phyloP scores from a whole-genome alignment of 2,888 invertebrate genomes.

The Sphaeridia pumilis region DNA sequence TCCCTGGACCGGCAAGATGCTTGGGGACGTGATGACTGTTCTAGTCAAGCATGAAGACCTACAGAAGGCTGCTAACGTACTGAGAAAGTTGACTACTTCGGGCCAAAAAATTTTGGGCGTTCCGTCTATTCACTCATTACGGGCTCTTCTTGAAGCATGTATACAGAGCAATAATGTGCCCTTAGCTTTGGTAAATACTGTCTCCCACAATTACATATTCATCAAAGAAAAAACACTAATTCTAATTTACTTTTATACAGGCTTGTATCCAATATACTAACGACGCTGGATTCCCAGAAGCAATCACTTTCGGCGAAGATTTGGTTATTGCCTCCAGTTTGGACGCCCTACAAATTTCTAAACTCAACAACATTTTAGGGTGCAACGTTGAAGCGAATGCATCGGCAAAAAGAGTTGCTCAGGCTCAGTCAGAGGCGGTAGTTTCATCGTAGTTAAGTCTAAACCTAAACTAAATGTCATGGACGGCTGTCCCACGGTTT shows the following conservation, averaged over 20 bases:
- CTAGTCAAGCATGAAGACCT: constrained; percentile 44
- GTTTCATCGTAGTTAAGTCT: not conserved
- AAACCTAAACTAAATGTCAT: not conserved
- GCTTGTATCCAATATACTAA: constrained; percentile 47
- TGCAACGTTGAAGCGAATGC: constrained; percentile 18
- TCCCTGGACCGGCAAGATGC: constrained; percentile 50
- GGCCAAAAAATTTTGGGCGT: constrained; percentile 48
- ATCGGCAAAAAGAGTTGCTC: not conserved
- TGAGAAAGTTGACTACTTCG: constrained; percentile 45
- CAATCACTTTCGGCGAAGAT: constrained; percentile 40
- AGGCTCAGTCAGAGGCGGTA: too few species aligned
- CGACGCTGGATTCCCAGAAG: constrained; percentile 47
- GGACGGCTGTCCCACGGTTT: too few species aligned
- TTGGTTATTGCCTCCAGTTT: constrained; percentile 37
- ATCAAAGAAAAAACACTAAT: not conserved
- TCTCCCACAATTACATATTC: not conserved
- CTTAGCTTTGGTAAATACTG: constrained; percentile 45
- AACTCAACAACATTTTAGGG: constrained; percentile 46
- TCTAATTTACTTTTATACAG: constrained; percentile 38
- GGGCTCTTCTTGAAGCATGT: constrained; percentile 47
- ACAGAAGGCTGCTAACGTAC: constrained; percentile 45
- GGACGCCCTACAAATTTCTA: constrained; percentile 43
- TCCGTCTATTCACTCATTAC: constrained; percentile 44
- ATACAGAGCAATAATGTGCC: constrained; percentile 45
- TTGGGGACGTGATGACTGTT: constrained; percentile 49